phyloP scores from a whole-genome alignment of 2,888 invertebrate species.

The Drosophila nigritarsus region DNA sequence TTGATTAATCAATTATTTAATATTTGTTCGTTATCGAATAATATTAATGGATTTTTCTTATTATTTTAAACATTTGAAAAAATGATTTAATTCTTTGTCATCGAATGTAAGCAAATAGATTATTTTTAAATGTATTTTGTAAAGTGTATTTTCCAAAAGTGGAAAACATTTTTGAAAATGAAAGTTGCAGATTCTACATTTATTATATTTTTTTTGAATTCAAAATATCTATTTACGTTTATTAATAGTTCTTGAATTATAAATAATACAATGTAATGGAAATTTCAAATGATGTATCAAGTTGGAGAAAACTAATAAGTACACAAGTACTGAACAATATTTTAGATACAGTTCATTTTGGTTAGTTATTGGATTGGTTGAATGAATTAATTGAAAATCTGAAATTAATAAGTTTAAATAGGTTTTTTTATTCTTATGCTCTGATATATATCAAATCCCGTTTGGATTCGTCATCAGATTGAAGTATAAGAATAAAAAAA shows the following conservation, averaged over 20 bases:
- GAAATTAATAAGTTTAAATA: neutral
- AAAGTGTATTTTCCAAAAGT: neutral
- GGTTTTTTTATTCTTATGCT: neutral
- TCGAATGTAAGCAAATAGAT: neutral
- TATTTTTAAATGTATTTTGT: neutral
- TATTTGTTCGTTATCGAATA: neutral
- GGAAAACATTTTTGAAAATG: neutral
- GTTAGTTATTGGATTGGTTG: neutral
- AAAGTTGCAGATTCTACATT: neutral
- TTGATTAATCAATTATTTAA: neutral
- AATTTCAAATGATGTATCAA: neutral
- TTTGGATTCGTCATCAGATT: neutral
- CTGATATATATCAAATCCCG: neutral
- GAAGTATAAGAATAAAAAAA: neutral
- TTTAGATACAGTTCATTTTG: neutral
- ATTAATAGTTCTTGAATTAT: neutral
- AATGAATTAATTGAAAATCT: neutral
- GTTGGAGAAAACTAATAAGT: neutral
- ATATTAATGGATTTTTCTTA: neutral
- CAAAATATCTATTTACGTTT: neutral
- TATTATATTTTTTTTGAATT: neutral
- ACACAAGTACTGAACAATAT: neutral
- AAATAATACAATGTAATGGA: neutral
- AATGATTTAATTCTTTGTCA: neutral
- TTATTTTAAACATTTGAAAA: neutral